Evolutionary conservation across 2,888 invertebrate species (phyloP).

Genomic region (Drosophila peninsularis): DNA sequence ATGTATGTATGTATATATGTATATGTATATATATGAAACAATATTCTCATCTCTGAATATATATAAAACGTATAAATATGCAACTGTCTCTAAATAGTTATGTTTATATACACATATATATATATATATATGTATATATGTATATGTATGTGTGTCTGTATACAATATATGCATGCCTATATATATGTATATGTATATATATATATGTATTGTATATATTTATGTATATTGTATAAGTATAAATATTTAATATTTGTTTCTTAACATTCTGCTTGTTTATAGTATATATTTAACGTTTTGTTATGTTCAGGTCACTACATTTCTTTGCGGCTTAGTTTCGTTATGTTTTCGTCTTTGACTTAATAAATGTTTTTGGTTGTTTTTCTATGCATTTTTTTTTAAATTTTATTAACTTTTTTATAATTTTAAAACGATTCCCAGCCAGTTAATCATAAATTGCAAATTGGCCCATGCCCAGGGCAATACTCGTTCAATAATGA

Average conservation of each 20-base stretch:
- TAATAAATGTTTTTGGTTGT: not conserved
- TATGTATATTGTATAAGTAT: conserved; percentile 11
- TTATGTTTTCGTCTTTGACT: conserved; percentile 32
- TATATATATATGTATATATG: conserved; percentile 5
- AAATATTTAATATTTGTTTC: conserved; percentile 15
- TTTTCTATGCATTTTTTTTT: not conserved
- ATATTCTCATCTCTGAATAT: conserved; percentile 53
- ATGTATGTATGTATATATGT: conserved; percentile 41
- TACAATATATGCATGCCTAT: conserved; percentile 14
- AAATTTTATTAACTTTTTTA: not conserved
- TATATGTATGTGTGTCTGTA: not conserved
- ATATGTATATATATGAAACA: conserved; percentile 52
- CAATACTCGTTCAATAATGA: conserved; percentile 9
- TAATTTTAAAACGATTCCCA: conserved; percentile 52
- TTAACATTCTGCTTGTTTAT: conserved; percentile 14
- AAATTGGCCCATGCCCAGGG: conserved; percentile 23
- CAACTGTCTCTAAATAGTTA: conserved; percentile 57
- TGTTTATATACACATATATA: conserved; percentile 13
- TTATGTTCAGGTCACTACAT: conserved; percentile 75
- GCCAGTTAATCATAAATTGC: conserved; percentile 52
- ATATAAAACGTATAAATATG: conserved; percentile 73
- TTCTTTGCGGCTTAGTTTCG: conserved; percentile 56
- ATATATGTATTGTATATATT: conserved; percentile 17
- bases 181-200: conserved; percentile 6
- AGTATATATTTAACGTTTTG: conserved; percentile 19